A percentile compares a stretch with the other conserved stretches of the same genome.
Evolutionary conservation across 2,113 vertebrate genomes (phyloP).

Genomic region (Zootoca vivipara): DNA sequence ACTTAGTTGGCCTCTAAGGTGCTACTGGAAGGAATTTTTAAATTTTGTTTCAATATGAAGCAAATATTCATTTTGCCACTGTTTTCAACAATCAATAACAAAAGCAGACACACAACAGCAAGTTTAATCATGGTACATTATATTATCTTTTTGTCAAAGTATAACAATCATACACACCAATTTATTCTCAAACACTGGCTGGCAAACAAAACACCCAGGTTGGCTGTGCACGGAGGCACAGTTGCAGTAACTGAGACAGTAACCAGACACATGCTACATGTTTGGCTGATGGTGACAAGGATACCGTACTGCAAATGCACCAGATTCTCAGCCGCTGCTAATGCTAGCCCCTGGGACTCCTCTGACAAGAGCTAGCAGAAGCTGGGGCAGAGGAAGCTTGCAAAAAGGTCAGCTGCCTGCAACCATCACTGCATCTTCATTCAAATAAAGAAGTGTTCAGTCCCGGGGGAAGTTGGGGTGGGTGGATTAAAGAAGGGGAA

Average conservation of each 20-base stretch:
- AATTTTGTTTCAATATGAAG: background rate
- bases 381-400: too few species aligned
- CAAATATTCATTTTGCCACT: background rate
- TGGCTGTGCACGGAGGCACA: background rate
- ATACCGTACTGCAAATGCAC: background rate
- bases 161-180: slow-evolving; percentile 1
- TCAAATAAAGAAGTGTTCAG: background rate
- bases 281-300: background rate
- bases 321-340: background rate
- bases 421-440: background rate
- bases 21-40: too few species aligned
- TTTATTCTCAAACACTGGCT: background rate
- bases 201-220: background rate
- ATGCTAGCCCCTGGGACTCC: background rate
- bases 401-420: background rate
- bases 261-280: background rate
- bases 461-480: too few species aligned
- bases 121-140: background rate
- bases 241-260: background rate
- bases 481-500: background rate
- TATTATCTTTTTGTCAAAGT: background rate
- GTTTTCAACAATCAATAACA: background rate
- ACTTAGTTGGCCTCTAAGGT: too few species aligned
- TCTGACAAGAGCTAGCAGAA: background rate
- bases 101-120: background rate